phyloP scores from a whole-genome alignment of 2,797 vertebrate species.

The Champsocephalus gunnari region DNA sequence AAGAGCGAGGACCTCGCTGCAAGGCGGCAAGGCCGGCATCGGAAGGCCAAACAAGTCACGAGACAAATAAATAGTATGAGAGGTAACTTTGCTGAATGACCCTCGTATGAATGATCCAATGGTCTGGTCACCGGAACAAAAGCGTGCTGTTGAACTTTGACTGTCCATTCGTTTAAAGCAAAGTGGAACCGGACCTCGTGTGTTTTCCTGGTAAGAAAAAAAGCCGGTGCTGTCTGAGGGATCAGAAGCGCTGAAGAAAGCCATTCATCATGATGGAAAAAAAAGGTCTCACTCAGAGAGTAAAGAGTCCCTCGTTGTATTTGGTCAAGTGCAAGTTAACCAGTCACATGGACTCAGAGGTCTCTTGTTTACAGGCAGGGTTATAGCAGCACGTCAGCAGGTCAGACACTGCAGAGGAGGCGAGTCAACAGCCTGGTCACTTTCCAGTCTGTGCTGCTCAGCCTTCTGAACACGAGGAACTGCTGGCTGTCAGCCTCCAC shows the following conservation, averaged over 20 bases:
- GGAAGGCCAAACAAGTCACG: slow-evolving; percentile 39
- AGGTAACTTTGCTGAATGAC: slow-evolving; percentile 16
- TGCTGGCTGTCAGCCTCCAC: slow-evolving; percentile 29
- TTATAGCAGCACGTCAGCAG: slow-evolving; percentile 21
- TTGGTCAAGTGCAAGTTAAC: slow-evolving; percentile 40
- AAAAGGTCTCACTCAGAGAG: background rate
- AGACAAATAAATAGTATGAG: slow-evolving; percentile 23
- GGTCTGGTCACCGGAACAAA: slow-evolving; percentile 35
- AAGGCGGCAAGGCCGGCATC: slow-evolving; percentile 32
- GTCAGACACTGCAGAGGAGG: slow-evolving; percentile 45
- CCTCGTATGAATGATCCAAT: slow-evolving; percentile 36
- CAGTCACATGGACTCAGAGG: slow-evolving; percentile 14
- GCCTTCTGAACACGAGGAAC: slow-evolving; percentile 24
- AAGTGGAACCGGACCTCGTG: slow-evolving; percentile 47
- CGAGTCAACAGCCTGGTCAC: slow-evolving; percentile 28
- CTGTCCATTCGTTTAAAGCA: slow-evolving; percentile 19
- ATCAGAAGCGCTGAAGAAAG: slow-evolving; percentile 28
- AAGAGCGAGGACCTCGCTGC: slow-evolving; percentile 24
- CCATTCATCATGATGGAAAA: slow-evolving; percentile 48
- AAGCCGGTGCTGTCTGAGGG: slow-evolving; percentile 4
- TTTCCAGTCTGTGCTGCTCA: slow-evolving; percentile 6
- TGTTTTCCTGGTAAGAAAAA: slow-evolving; percentile 11
- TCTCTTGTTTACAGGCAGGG: slow-evolving; percentile 48
- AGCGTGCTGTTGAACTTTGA: slow-evolving; percentile 59
- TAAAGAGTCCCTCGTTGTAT: slow-evolving; percentile 27